Evolutionary conservation across 1,140 invertebrate species (phyloP), one percentile per base, ranked within the genome.

Genomic region (Proctacanthus coquilletti): DNA sequence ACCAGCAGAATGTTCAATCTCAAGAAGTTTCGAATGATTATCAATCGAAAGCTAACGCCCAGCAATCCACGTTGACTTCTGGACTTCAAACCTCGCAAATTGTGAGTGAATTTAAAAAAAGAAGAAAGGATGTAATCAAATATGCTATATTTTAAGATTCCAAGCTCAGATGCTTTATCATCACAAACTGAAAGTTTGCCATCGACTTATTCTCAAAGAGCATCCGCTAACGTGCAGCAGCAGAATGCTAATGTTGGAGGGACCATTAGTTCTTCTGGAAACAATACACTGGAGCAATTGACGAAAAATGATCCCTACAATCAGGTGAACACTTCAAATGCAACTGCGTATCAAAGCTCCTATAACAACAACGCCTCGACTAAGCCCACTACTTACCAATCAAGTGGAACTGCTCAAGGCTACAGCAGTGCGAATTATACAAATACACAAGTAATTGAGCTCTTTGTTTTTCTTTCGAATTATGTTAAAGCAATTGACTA

Each of bases 291-390:
- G 18, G 57, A 60, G 45, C 56, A 59, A 42, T 36, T 60, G 34
- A 44, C 52, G 38, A 60, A 59, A 36, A 53, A 36, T 35, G 57
- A 60, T 49, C 56, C 53, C 0, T 60, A 60, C 18, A 52, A 52
- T 1, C 56, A 56, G 36, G 38, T 46, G 13, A 41, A 38, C 4
- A 36, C 37, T 4, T 42, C 42, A 15, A 44, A 43, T 18, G 46
- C 43, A 32, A 42, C 45, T 6, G 44, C 44, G n/a, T 53, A 59
- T 43, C 56, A 56, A 25, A 56, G 50, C 29, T 49, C 51, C 5
- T 59, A 57, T 41, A 54, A 54, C 38, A 49, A 34, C 20, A 56
- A 48, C 25, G 13, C 11, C 9, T 42, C 42, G 6, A 39, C 31
- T 38, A 59, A 56, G 40, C 34, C 46, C 5, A 37, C 46, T 27